A percentile compares a stretch with the other conserved stretches of the same genome.
Evolutionary conservation across 2,113 vertebrate genomes (phyloP).

Genomic region (Alligator mississippiensis): DNA sequence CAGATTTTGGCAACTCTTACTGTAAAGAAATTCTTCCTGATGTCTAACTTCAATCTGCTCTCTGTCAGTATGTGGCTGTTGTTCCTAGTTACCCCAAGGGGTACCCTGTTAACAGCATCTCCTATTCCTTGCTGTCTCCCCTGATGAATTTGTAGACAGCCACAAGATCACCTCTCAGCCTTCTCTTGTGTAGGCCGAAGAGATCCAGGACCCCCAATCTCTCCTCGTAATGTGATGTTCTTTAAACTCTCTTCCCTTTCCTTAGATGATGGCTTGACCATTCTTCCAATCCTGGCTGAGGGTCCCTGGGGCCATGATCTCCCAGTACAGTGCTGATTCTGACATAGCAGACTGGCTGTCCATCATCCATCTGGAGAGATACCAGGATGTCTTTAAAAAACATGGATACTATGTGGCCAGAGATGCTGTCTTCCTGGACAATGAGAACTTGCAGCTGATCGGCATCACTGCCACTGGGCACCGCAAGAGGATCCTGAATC

Average conservation of each 20-base stretch:
- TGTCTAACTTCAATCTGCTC: too few relatives aligned
- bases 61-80: too few relatives aligned
- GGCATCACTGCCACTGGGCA: constrained; percentile 94
- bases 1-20: too few relatives aligned
- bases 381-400: constrained; percentile 84
- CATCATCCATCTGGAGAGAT: constrained; percentile 91
- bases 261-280: constrained; percentile 66
- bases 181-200: too few relatives aligned
- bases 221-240: background rate
- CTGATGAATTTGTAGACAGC: too few relatives aligned
- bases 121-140: too few relatives aligned
- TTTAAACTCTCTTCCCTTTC: background rate
- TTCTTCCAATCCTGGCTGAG: background rate
- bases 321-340: constrained; percentile 37
- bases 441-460: constrained; percentile 83
- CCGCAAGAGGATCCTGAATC: constrained; percentile 92
- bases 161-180: too few relatives aligned
- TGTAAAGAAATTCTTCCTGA: too few relatives aligned
- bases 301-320: constrained; percentile 65
- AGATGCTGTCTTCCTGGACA: constrained; percentile 83
- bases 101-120: too few relatives aligned
- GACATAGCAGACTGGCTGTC: constrained; percentile 89
- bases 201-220: too few relatives aligned
- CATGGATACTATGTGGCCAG: constrained; percentile 83
- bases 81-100: too few relatives aligned